These are phyloP conservation scores for Rhynchotus rufescens DNA, from an alignment of 2,797 vertebrate genomes.

Conservation along the genomic window DNA sequence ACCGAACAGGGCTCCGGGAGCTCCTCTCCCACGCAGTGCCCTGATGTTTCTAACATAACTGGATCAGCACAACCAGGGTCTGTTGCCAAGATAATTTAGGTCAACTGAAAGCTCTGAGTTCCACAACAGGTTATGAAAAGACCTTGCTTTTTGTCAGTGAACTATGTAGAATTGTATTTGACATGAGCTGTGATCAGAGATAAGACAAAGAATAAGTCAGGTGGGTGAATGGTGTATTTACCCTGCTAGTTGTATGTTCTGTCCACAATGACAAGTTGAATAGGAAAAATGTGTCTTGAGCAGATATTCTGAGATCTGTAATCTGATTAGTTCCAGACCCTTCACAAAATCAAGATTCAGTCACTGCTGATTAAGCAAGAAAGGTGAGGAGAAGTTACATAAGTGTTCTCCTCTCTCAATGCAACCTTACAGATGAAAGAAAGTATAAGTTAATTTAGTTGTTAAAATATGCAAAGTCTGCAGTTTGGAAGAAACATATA, in stretches of 20 bases:
- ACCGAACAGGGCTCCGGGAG: background rate
- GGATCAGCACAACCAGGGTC: background rate
- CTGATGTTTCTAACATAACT: background rate
- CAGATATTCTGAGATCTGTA: background rate
- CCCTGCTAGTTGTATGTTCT: background rate
- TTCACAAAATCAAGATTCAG: conserved; percentile 12
- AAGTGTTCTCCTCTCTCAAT: background rate
- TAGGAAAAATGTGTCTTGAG: background rate
- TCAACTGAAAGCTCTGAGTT: background rate
- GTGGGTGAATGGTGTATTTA: background rate
- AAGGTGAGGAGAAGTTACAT: background rate
- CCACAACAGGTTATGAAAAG: background rate
- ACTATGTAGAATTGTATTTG: background rate
- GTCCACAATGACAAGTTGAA: background rate
- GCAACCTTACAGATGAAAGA: background rate
- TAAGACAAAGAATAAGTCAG: rapidly evolving
- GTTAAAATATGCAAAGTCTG: conserved; percentile 26
- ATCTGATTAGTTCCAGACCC: background rate
- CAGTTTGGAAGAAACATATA: conserved; percentile 4
- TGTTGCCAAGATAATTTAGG: background rate
- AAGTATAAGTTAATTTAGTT: conserved; percentile 32
- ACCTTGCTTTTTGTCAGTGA: background rate
- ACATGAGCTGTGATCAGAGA: background rate
- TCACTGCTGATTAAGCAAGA: conserved; percentile 45
- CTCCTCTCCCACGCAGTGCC: background rate